phyloP scores from a whole-genome alignment of 1,140 invertebrate species.

The Aphis craccivora region DNA sequence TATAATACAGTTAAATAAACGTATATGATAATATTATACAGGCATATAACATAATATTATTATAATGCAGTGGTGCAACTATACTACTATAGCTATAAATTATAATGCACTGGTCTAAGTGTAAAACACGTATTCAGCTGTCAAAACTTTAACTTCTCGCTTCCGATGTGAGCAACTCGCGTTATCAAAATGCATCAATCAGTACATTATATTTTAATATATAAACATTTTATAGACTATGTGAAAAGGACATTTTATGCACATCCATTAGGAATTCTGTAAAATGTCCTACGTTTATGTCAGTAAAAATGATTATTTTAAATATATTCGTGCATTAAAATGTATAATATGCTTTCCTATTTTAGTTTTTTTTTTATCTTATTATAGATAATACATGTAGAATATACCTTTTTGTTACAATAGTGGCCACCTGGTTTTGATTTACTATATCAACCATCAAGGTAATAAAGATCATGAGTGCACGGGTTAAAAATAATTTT shows the following conservation, averaged over 20 bases:
- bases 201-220: neutral
- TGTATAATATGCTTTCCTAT: too few relatives aligned
- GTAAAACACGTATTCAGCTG: constrained; percentile 9
- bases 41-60: neutral
- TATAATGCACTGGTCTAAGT: neutral
- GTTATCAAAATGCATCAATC: neutral
- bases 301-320: neutral
- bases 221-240: neutral
- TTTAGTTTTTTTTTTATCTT: too few relatives aligned
- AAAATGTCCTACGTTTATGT: neutral
- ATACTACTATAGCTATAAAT: neutral
- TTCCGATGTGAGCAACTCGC: neutral
- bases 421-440: neutral
- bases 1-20: neutral
- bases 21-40: too few relatives aligned
- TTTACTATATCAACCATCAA: neutral
- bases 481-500: neutral
- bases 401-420: neutral
- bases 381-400: too few relatives aligned
- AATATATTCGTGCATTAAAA: neutral
- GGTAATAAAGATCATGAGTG: neutral
- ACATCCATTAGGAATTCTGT: neutral
- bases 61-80: neutral
- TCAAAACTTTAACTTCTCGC: neutral
- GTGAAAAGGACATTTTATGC: neutral